A percentile compares a stretch with the other conserved stretches of the same genome.
These are phyloP conservation scores for Pelosia muscerda DNA, from an alignment of 2,888 invertebrate genomes.

Conservation along the genomic window DNA sequence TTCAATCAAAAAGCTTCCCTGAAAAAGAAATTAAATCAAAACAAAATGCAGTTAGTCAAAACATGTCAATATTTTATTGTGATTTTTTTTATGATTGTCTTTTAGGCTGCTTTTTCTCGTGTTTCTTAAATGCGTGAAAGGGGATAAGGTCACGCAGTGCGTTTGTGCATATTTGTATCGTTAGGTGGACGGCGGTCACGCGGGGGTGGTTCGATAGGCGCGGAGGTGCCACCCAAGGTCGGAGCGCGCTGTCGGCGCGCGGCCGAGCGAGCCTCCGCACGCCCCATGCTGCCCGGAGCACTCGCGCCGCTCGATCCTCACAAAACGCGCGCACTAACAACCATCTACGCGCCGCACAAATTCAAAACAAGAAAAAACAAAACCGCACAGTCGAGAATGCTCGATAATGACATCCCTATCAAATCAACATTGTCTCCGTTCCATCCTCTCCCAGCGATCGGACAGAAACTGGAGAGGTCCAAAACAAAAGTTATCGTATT, in stretches of 20 bases:
- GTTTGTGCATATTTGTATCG: constrained; percentile 30
- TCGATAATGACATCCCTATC: constrained; percentile 73
- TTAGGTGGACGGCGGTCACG: constrained; percentile 40
- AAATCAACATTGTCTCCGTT: constrained; percentile 79
- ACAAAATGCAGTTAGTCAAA: constrained; percentile 13
- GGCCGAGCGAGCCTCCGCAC: constrained; percentile 70
- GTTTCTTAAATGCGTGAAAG: constrained; percentile 10
- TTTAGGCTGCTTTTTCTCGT: background rate
- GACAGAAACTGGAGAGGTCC: constrained; percentile 69
- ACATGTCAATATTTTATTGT: constrained; percentile 5
- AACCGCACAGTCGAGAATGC: constrained; percentile 79
- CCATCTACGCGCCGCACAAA: constrained; percentile 82
- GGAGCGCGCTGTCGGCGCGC: constrained; percentile 71
- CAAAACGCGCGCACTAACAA: constrained; percentile 80
- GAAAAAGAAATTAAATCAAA: constrained; percentile 5
- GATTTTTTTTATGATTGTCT: background rate
- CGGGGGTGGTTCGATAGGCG: constrained; percentile 54
- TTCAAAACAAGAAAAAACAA: constrained; percentile 71
- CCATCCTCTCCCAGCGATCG: constrained; percentile 82
- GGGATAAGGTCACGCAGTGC: constrained; percentile 19
- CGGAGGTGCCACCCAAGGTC: constrained; percentile 70
- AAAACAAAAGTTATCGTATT: constrained; percentile 79
- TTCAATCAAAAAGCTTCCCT: constrained; percentile 5
- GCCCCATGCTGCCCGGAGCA: constrained; percentile 77
- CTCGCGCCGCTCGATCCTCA: constrained; percentile 77